Percentiles rank a stretch among this genome's conserved stretches.
phyloP scores from a whole-genome alignment of 2,888 invertebrate genomes.

The Phytoseiulus persimilis region DNA sequence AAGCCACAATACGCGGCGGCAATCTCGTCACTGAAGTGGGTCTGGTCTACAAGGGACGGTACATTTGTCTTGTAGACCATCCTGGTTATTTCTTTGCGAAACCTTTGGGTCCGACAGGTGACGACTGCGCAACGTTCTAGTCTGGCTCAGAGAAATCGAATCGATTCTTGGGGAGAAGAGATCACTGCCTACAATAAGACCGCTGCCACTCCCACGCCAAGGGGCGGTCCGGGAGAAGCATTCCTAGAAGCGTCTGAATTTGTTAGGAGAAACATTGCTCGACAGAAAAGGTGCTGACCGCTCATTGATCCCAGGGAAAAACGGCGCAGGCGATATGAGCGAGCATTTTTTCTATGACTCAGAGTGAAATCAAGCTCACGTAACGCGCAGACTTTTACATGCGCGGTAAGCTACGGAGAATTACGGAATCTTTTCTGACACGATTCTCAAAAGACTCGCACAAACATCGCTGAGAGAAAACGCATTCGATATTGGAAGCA shows the following conservation, averaged over 20 bases:
- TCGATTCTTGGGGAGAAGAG: neutral
- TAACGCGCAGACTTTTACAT: no score
- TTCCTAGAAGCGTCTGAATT: no score
- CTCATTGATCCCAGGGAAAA: no score
- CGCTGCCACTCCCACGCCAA: no score
- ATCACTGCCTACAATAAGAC: neutral
- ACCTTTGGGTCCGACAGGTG: neutral
- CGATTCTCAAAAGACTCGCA: neutral
- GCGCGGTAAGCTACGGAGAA: no score
- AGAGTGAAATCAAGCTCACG: no score
- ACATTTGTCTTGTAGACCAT: slow-evolving; percentile 88
- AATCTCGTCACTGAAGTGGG: slow-evolving; percentile 73
- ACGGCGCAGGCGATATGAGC: no score
- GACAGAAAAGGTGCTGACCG: no score
- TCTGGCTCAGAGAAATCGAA: no score
- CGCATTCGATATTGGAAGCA: neutral
- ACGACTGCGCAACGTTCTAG: neutral
- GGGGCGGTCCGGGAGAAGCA: no score
- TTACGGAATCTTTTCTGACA: neutral
- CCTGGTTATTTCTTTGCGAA: slow-evolving; percentile 63
- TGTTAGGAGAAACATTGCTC: no score
- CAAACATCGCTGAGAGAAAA: neutral
- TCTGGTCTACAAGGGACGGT: slow-evolving; percentile 87
- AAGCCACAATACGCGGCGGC: slow-evolving; percentile 84
- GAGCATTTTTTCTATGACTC: no score